Evolutionary conservation across 2,888 invertebrate genomes (phyloP), one percentile per base, ranked within the genome.

Genomic region (Synergus laeviventris): DNA sequence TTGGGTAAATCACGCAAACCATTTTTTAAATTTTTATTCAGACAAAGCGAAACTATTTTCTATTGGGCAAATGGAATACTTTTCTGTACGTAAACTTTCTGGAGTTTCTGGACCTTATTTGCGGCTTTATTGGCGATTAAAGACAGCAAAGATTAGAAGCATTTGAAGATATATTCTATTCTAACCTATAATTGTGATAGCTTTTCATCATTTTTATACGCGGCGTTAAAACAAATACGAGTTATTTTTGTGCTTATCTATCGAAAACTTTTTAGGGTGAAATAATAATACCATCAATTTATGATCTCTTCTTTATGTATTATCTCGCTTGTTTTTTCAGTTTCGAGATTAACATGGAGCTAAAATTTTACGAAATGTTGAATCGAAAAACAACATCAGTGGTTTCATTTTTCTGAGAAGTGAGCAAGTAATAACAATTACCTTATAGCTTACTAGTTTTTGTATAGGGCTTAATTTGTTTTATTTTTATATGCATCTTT

Each of bases 141-240:
- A n/a, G n/a, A n/a, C n/a, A n/a, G n/a, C n/a, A n/a, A n/a, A n/a
- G n/a, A n/a, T n/a, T n/a, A n/a, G n/a, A n/a, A n/a, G n/a, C n/a
- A n/a, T n/a, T n/a, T n/a, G n/a, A n/a, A n/a, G n/a, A n/a, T n/a
- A n/a, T n/a, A n/a, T n/a, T n/a, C n/a, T n/a, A 70, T 66, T 42
- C 45, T 70, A 70, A 70, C 70, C 70, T 70, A 70, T 45, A 70
- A 21, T 24, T 16, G 21, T 14, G n/a, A 24, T n/a, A n/a, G n/a
- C n/a, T n/a, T n/a, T n/a, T n/a, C n/a, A n/a, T 49, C 31, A 9
- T 49, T 49, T 49, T 49, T 49, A 66, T 24, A 24, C 64, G 42
- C 62, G 18, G 38, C 42, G 3, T 38, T n/a, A 2, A n/a, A 45
- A 45, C 31, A 66, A 66, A 66, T 18, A 38, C 16, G 4, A 31